Evolutionary conservation across 2,888 invertebrate genomes (phyloP).

Genomic region (Terebella lapidaria): DNA sequence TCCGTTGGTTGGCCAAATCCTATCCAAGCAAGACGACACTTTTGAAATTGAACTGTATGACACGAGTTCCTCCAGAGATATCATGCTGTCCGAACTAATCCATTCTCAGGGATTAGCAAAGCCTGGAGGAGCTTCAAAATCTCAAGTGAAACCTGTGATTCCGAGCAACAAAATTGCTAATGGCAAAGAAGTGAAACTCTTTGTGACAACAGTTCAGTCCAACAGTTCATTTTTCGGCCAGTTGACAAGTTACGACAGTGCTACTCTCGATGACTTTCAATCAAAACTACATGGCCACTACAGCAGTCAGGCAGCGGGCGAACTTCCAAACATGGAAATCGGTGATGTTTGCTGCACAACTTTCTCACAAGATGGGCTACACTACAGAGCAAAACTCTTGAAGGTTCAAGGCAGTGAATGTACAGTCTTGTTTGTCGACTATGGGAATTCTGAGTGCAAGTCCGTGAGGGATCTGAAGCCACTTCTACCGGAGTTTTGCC

Average conservation of each 20-base stretch:
- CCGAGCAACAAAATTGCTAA: neutral
- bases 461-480: slow-evolving; percentile 17
- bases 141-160: neutral
- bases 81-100: neutral
- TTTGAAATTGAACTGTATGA: neutral
- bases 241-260: neutral
- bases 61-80: neutral
- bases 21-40: neutral
- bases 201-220: neutral
- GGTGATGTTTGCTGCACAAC: slow-evolving; percentile 31
- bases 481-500: slow-evolving; percentile 22
- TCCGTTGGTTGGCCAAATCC: neutral
- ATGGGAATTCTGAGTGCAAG: slow-evolving; percentile 40
- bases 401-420: slow-evolving; percentile 11
- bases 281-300: neutral
- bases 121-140: neutral
- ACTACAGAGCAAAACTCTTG: slow-evolving; percentile 33
- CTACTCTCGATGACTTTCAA: neutral
- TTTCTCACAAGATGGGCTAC: slow-evolving; percentile 36
- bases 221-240: neutral
- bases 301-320: neutral
- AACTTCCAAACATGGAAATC: slow-evolving; percentile 10
- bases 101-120: too few relatives aligned
- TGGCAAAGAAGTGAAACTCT: neutral
- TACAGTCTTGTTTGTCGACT: slow-evolving; percentile 35